phyloP scores from a whole-genome alignment of 2,113 vertebrate genomes.

The Maccullochella peelii region DNA sequence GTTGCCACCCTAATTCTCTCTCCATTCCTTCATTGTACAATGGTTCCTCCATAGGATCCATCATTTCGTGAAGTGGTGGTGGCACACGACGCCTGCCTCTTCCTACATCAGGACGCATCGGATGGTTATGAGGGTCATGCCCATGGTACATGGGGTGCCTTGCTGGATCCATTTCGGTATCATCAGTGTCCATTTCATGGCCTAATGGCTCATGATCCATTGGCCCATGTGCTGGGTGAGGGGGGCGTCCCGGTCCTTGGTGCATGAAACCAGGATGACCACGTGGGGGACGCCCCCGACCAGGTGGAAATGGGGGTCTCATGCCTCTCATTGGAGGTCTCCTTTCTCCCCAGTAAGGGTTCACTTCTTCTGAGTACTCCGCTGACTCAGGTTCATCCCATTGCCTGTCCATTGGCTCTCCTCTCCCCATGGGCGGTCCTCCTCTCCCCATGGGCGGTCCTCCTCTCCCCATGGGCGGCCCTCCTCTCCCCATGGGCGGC shows the following conservation, averaged over 20 bases:
- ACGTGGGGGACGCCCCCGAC: constrained; percentile 80
- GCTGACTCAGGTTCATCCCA: constrained; percentile 88
- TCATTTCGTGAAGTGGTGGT: constrained; percentile 75
- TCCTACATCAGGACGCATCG: constrained; percentile 82
- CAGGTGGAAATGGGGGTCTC: constrained; percentile 82
- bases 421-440: constrained; percentile 82
- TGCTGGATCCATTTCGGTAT: constrained; percentile 60
- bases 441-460: constrained; percentile 71
- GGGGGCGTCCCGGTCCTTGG: constrained; percentile 75
- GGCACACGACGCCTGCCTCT: constrained; percentile 79
- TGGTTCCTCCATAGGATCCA: constrained; percentile 57
- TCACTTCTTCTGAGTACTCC: constrained; percentile 88
- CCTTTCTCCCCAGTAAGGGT: constrained; percentile 88
- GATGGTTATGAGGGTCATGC: constrained; percentile 74
- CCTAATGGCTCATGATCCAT: constrained; percentile 71
- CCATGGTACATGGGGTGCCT: constrained; percentile 85
- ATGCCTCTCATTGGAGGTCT: constrained; percentile 84
- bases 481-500: constrained; percentile 55
- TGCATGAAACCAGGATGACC: constrained; percentile 86
- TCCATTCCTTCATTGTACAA: constrained; percentile 65
- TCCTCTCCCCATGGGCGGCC: constrained; percentile 65
- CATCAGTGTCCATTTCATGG: constrained; percentile 67
- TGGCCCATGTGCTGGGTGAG: constrained; percentile 68
- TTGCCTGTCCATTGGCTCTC: constrained; percentile 86
- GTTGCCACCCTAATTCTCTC: constrained; percentile 58